These are phyloP conservation scores for Chelonoidis abingdonii DNA, from an alignment of 2,113 vertebrate genomes.

Conservation along the genomic window DNA sequence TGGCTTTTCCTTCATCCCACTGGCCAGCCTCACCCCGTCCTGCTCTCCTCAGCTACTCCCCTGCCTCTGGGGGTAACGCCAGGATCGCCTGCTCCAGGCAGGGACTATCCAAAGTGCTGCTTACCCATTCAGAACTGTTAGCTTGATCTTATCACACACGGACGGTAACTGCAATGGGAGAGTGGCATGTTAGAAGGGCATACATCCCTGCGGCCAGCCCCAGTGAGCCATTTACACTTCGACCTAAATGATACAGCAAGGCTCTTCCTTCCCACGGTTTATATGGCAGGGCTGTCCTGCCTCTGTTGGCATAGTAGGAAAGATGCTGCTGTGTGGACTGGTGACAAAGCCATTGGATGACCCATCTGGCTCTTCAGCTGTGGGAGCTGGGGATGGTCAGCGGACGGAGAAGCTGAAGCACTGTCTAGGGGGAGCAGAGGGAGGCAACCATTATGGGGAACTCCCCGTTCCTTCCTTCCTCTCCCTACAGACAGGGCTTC, in stretches of 20 bases:
- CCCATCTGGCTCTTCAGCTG: no score
- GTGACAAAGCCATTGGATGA: background rate
- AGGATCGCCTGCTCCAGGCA: background rate
- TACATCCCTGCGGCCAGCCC: background rate
- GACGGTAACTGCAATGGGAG: slow-evolving; percentile 68
- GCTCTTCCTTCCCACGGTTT: background rate
- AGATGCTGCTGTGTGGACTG: background rate
- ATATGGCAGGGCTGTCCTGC: background rate
- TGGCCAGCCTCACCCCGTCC: background rate
- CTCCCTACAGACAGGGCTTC: background rate
- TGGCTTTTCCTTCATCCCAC: background rate
- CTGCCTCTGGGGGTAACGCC: background rate
- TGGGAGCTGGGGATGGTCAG: background rate
- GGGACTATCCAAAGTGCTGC: background rate
- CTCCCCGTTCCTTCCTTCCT: background rate
- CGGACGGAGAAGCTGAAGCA: background rate
- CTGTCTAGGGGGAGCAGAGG: background rate
- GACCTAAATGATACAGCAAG: background rate
- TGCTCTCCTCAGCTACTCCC: background rate
- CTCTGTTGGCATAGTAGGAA: no score
- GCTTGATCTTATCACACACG: slow-evolving; percentile 69
- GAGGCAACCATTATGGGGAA: background rate
- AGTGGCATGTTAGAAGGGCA: background rate
- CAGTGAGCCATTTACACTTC: background rate
- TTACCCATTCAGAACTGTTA: slow-evolving; percentile 73